phyloP scores from a whole-genome alignment of 2,888 invertebrate genomes.

The Lathronympha strigana region DNA sequence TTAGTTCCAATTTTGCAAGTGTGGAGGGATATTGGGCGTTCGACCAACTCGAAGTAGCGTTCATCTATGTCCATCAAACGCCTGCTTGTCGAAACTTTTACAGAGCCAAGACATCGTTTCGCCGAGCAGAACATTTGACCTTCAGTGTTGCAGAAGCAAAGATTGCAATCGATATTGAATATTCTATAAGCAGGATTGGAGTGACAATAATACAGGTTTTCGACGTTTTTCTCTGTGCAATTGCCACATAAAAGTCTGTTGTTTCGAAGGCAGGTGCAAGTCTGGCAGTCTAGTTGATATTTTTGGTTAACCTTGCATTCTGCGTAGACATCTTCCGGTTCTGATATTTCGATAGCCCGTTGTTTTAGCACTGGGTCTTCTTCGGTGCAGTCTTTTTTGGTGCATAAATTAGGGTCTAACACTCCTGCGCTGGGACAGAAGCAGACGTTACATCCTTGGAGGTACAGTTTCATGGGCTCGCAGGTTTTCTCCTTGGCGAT shows the following conservation, averaged over 20 bases:
- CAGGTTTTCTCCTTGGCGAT: conserved; percentile 53
- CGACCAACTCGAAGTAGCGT: conserved; percentile 32
- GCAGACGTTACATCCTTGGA: conserved; percentile 70
- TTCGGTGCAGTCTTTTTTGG: conserved; percentile 56
- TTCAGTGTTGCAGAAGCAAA: conserved; percentile 76
- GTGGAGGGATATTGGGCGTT: conserved; percentile 49
- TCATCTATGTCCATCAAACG: conserved; percentile 27
- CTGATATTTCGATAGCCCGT: background rate
- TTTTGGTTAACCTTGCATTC: conserved; percentile 64
- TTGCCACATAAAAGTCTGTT: conserved; percentile 72
- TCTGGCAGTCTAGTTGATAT: conserved; percentile 80
- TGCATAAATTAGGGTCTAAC: conserved; percentile 61
- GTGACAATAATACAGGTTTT: conserved; percentile 46
- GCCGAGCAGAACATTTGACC: conserved; percentile 72
- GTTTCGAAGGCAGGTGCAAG: conserved; percentile 76
- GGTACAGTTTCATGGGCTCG: conserved; percentile 58
- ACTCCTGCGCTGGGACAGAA: conserved; percentile 59
- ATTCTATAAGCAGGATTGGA: conserved; percentile 55
- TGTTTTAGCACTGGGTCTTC: conserved; percentile 50
- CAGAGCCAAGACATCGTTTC: conserved; percentile 58
- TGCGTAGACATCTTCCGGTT: conserved; percentile 60
- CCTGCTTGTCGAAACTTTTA: conserved; percentile 38
- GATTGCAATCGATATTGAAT: conserved; percentile 80
- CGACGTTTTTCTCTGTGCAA: conserved; percentile 57
- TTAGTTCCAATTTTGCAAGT: conserved; percentile 60